These are phyloP conservation scores for Julus scanicus DNA, from an alignment of 2,888 invertebrate genomes.

Conservation along the genomic window DNA sequence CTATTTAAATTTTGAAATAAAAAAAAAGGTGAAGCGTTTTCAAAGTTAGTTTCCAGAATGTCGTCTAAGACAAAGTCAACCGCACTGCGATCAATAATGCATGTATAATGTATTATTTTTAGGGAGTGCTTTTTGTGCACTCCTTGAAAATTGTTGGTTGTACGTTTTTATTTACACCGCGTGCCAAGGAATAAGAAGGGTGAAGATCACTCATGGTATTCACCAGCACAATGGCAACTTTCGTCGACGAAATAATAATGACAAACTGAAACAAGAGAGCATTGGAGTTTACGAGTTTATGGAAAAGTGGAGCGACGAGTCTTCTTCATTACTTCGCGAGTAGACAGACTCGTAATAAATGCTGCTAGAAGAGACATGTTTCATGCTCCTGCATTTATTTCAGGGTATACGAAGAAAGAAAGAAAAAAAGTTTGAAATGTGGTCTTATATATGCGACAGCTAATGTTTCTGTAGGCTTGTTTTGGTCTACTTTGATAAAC, in stretches of 20 bases:
- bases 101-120: conserved; percentile 27
- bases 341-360: conserved; percentile 26
- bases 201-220: conserved; percentile 33
- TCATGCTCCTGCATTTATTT: conserved; percentile 15
- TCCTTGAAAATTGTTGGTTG: conserved; percentile 22
- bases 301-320: background rate
- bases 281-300: conserved; percentile 17
- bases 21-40: conserved; percentile 19
- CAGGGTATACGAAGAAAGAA: background rate
- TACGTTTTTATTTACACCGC: background rate
- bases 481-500: background rate
- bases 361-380: conserved; percentile 33
- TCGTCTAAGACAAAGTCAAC: conserved; percentile 26
- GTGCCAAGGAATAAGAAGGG: conserved; percentile 7
- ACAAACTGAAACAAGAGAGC: conserved; percentile 6
- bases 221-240: background rate
- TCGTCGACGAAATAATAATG: conserved; percentile 14
- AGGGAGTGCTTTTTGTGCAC: conserved; percentile 27
- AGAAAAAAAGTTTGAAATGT: background rate
- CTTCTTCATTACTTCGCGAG: conserved; percentile 21
- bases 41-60: background rate
- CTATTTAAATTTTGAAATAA: conserved; percentile 24
- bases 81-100: conserved; percentile 17
- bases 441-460: conserved; percentile 14
- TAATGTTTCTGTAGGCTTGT: background rate